Base-by-base conservation (phyloP, 2,797 vertebrate genomes). In the Clarias laeviceps region DNA sequence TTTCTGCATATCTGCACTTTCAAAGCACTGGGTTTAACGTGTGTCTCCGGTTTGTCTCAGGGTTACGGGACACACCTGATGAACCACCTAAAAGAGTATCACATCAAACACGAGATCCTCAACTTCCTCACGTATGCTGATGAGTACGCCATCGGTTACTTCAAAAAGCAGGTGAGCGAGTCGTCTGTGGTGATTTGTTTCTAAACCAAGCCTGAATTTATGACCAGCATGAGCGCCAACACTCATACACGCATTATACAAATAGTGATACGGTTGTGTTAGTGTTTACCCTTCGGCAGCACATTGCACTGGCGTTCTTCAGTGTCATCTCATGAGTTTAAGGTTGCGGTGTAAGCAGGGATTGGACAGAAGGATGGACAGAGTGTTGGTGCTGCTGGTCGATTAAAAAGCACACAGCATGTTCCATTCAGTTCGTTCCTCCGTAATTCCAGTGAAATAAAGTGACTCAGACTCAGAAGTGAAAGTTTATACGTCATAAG, bases 71-170 rank as follows among this genome's bases (percentile, higher is more conserved):
- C 98, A 68, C 98, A 99, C 89, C 90, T 99, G 70, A 99, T 99
- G 98, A 99, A 99, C 93, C 98, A 99, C 90, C 94, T 99, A 90
- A 99, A 99, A 93, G 98, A 99, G 86, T 99, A 99, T 90, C 98
- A 99, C 91, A 99, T 99, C 92, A 99, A 99, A 88, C 98, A 99
- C 27, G 96, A 97, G 91, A 96, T 99, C 91, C 95, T 99, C 90
- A 99, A 97, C 94, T 99, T 99, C 83, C 98, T 99, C 86, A 99
- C 98, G 0, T 99, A 99, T 7, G 98, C 98, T 32, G 98, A 99
- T 87, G 98, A 99, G 92, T 99, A 99, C 80, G 98, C 98, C 84
- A 99, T 99, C 0, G 98, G 98, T 81, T 99, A 99, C 94, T 99
- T 99, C 93, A 99, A 99, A 93, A 99, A 99, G 93, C 98, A 99